Conservation (phyloP, 1,140 invertebrate genomes). For the Chelonus insularis region DNA sequence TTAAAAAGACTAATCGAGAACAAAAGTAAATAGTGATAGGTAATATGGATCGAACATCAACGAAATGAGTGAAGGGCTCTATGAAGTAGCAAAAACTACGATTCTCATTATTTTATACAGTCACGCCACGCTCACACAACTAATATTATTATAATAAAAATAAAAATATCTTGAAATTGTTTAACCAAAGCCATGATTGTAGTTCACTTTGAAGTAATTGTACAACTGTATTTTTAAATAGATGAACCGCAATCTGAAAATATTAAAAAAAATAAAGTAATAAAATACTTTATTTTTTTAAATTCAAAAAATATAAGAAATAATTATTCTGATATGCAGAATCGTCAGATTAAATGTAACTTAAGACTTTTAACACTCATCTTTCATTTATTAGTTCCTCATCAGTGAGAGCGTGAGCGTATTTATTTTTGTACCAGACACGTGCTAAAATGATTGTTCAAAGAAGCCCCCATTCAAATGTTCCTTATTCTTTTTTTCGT, state of each 20-base stretch:
- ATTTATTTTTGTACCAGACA: slow-evolving; percentile 10
- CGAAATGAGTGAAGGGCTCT: not conserved
- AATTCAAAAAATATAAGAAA: not conserved
- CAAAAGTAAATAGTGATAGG: too few relatives aligned
- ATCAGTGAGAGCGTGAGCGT: not conserved
- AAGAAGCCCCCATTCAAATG: slow-evolving; percentile 16
- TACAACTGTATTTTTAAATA: too few relatives aligned
- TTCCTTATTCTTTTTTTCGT: not conserved
- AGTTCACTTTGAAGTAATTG: not conserved
- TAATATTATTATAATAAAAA: not conserved
- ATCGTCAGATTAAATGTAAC: slow-evolving; percentile 1
- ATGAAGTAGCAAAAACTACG: slow-evolving; percentile 10
- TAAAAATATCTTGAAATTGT: not conserved
- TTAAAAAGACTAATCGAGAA: too few relatives aligned
- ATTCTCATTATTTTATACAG: slow-evolving; percentile 1
- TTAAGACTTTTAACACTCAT: too few relatives aligned
- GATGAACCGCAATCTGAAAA: not conserved
- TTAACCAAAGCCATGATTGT: not conserved
- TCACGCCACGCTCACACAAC: slow-evolving; percentile 3
- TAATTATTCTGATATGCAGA: not conserved
- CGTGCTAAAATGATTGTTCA: slow-evolving; percentile 7
- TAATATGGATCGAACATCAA: not conserved
- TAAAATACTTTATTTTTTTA: not conserved
- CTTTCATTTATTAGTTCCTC: too few relatives aligned
- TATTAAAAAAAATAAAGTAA: not conserved